These are phyloP conservation scores for Phallusia fumigata DNA, from an alignment of 23 tunicate species.

Conservation along the genomic window DNA sequence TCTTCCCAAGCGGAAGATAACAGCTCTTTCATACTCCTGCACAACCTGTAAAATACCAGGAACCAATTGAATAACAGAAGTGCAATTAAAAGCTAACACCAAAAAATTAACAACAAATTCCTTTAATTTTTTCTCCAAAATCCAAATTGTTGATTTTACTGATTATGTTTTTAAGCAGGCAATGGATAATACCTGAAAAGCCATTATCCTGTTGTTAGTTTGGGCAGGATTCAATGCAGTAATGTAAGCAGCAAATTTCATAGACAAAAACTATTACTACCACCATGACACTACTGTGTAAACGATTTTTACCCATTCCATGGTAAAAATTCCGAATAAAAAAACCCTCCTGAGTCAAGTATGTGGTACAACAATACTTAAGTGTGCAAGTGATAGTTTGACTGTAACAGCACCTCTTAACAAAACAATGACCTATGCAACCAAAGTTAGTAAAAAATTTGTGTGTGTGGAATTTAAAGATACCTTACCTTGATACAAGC, in stretches of 20 bases:
- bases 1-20: slow-evolving; percentile 85
- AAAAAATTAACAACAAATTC: too few relatives aligned
- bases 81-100: not conserved
- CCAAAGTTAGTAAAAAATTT: too few relatives aligned
- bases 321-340: too few relatives aligned
- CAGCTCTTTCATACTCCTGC: slow-evolving; percentile 97
- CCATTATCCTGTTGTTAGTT: not conserved
- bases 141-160: not conserved
- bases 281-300: too few relatives aligned
- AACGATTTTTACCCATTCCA: too few relatives aligned
- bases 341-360: too few relatives aligned
- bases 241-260: not conserved
- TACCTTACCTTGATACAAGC: slow-evolving; percentile 68
- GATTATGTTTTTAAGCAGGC: not conserved
- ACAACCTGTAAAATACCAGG: slow-evolving; percentile 64
- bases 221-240: not conserved
- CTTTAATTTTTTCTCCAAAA: too few relatives aligned
- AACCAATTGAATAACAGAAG: not conserved
- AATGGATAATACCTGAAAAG: too few relatives aligned
- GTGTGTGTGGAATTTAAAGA: too few relatives aligned
- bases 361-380: not conserved
- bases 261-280: too few relatives aligned
- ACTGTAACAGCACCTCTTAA: too few relatives aligned
- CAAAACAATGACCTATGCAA: too few relatives aligned
- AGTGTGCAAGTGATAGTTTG: not conserved